These are phyloP conservation scores for Trachelus iudaicus DNA, from an alignment of 2,888 invertebrate species.

Conservation along the genomic window DNA sequence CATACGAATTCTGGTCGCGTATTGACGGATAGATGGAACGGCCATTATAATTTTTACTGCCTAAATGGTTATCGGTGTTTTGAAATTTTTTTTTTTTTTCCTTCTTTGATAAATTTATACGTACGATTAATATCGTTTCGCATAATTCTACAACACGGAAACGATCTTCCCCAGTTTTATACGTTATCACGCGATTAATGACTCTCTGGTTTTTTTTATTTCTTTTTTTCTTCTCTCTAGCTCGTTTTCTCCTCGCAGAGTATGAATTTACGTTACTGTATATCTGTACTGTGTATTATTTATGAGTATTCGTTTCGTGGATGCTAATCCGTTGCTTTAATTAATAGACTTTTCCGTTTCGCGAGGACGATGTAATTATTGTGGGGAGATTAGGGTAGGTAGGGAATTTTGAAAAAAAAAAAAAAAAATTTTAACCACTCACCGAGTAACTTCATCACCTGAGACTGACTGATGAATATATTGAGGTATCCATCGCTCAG, in stretches of 20 bases:
- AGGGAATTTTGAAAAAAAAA: neutral
- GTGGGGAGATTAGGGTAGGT: neutral
- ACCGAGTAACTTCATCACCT: slow-evolving; percentile 85
- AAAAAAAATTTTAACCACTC: slow-evolving; percentile 59
- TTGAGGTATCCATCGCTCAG: slow-evolving; percentile 78
- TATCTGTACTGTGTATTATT: neutral
- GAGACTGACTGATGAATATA: slow-evolving; percentile 83
- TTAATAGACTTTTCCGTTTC: neutral
- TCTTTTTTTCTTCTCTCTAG: slow-evolving; percentile 7
- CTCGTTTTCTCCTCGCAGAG: neutral
- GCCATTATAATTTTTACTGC: neutral
- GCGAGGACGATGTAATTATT: neutral
- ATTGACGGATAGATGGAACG: slow-evolving; percentile 41
- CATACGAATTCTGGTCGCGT: slow-evolving; percentile 31
- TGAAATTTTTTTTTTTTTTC: neutral
- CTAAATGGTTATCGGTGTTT: neutral
- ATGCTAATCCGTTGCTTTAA: neutral
- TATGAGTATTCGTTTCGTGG: neutral
- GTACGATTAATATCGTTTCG: neutral
- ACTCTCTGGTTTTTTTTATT: slow-evolving; percentile 2
- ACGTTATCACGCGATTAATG: neutral
- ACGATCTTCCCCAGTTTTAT: neutral
- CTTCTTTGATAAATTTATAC: neutral
- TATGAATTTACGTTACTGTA: neutral
- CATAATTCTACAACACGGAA: neutral